phyloP scores from a whole-genome alignment of 2,113 vertebrate species.

The Amblyopsis rosae region DNA sequence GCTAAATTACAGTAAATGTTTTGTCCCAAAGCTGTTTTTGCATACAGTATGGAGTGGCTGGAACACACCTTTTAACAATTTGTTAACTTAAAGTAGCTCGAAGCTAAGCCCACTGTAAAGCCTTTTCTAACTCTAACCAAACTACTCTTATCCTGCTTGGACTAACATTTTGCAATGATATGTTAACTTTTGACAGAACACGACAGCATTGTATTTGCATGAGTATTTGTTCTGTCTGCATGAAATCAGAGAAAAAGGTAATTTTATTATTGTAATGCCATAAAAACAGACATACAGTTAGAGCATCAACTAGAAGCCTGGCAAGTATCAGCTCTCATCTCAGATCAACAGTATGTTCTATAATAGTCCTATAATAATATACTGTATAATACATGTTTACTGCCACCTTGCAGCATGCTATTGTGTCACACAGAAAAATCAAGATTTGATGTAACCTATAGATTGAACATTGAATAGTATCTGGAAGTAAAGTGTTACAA shows the following conservation, averaged over 20 bases:
- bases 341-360: no score
- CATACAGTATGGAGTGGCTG: constrained; percentile 11
- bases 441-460: no score
- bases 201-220: background rate
- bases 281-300: constrained; percentile 10
- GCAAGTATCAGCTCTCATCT: constrained; percentile 34
- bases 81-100: constrained; percentile 27
- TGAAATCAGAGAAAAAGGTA: constrained; percentile 30
- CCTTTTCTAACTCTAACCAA: background rate
- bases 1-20: constrained; percentile 23
- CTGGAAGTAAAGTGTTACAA: no score
- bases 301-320: constrained; percentile 38
- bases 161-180: constrained; percentile 25
- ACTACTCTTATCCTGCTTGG: constrained; percentile 15
- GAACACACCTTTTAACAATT: constrained; percentile 31
- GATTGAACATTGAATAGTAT: no score
- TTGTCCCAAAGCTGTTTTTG: constrained; percentile 6
- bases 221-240: constrained; percentile 6
- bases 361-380: no score
- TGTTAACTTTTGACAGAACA: constrained; percentile 12
- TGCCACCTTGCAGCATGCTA: no score
- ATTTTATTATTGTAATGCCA: constrained; percentile 27
- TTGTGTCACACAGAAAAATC: no score
- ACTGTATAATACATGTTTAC: no score
- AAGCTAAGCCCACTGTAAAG: constrained; percentile 13